These are phyloP conservation scores for Puntigrus tetrazona DNA, from an alignment of 2,113 vertebrate genomes.

Conservation along the genomic window DNA sequence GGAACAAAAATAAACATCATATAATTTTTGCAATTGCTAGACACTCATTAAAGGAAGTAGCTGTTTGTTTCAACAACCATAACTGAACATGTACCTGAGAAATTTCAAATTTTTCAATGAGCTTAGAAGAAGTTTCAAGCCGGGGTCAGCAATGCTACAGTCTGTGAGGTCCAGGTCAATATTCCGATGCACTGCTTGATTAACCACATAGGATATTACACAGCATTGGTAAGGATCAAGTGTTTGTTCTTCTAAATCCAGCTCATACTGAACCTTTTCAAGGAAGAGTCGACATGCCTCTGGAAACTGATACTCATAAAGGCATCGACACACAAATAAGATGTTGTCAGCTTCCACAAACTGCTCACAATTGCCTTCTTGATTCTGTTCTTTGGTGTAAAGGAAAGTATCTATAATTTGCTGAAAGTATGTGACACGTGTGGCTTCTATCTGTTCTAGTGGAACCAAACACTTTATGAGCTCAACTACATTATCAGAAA, in stretches of 20 bases:
- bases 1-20: background rate
- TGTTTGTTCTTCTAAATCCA: conserved; percentile 39
- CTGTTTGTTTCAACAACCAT: background rate
- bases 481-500: conserved; percentile 26
- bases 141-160: conserved; percentile 31
- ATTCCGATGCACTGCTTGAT: conserved; percentile 14
- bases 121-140: conserved; percentile 44
- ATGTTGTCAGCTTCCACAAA: conserved; percentile 36
- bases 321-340: conserved; percentile 54
- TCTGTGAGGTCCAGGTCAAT: conserved; percentile 40
- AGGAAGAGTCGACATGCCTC: conserved; percentile 47
- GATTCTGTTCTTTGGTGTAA: background rate
- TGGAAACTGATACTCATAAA: conserved; percentile 51
- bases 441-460: conserved; percentile 22
- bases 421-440: conserved; percentile 26
- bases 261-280: conserved; percentile 29
- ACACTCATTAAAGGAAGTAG: background rate
- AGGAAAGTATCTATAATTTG: conserved; percentile 43
- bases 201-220: conserved; percentile 52
- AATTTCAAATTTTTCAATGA: conserved; percentile 39
- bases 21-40: background rate
- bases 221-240: conserved; percentile 56
- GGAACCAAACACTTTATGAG: conserved; percentile 42
- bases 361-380: conserved; percentile 1
- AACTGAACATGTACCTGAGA: conserved; percentile 34